Evolutionary conservation across 2,113 vertebrate species (phyloP).

Genomic region (Diphyllodes magnificus): DNA sequence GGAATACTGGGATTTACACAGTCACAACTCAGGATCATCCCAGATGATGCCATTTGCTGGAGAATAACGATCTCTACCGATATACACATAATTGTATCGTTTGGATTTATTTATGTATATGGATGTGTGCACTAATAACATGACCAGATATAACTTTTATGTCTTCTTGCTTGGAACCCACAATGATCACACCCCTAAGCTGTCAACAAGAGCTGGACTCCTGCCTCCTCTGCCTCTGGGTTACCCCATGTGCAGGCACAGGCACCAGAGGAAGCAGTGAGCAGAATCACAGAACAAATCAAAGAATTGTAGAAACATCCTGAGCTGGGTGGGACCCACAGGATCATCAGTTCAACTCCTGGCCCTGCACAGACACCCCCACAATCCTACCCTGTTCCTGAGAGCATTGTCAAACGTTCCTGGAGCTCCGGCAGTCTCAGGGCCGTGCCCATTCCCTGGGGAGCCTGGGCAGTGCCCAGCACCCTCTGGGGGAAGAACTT

Average conservation of each 20-base stretch:
- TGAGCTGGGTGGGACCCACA: background rate
- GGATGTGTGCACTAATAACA: background rate
- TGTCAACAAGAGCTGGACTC: background rate
- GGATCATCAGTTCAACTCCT: background rate
- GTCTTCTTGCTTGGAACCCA: background rate
- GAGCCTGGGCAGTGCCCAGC: background rate
- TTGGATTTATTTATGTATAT: background rate
- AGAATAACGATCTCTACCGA: background rate
- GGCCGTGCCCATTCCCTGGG: background rate
- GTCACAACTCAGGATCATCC: background rate
- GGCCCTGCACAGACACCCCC: background rate
- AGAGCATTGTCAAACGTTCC: rapidly evolving
- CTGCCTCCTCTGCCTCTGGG: background rate
- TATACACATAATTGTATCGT: background rate
- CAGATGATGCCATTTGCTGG: background rate
- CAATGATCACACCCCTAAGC: background rate
- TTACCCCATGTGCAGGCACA: background rate
- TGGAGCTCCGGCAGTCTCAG: background rate
- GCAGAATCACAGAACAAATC: background rate
- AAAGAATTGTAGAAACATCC: background rate
- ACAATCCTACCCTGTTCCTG: background rate
- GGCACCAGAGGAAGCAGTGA: background rate
- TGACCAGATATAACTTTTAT: background rate
- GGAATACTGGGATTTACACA: background rate
- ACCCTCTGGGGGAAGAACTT: background rate